Evolutionary conservation across 2,797 vertebrate genomes (phyloP), one percentile per base, ranked within the genome.

Genomic region (Rhinichthys osculus): DNA sequence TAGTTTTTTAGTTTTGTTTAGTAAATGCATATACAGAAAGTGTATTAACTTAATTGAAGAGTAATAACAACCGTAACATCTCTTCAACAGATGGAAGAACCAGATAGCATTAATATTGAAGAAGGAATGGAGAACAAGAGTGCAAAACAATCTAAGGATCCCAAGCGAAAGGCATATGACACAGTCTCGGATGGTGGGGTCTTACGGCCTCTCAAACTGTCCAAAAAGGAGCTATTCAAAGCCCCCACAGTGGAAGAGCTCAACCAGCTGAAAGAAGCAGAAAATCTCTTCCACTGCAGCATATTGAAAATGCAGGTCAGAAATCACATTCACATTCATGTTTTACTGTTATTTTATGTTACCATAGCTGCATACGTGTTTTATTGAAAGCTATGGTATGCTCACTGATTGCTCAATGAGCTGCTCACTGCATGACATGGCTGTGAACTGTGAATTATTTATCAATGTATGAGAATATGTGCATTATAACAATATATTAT

Each of bases 211-310:
- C 94, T 95, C 44, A 98, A 98, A 88, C 90, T 98, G 87, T 97
- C 96, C 87, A 91, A 95, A 21, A 94, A 93, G 67, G 96, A 99
- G 21, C 92, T 99, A 33, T 99, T 97, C 93, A 96, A 94, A 91
- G 96, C 97, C 0, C 97, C 98, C 0, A 97, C 97, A 30, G 97
- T 92, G 8, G 97, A 99, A 89, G 98, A 99, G 90, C 93, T 99
- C 2, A 98, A 94, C 91, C 96, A 94, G 87, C 94, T 99, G 86
- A 97, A 98, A 87, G 98, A 99, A 89, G 96, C 98, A 0, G 98
- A 99, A 89, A 97, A 94, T 84, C 94, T 98, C 33, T 99, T 99
- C 90, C 98, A 99, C 89, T 98, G 97, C 91, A 98, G 96, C 89
- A 93, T 99, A 81, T 96, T 99, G 17, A 97, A 97, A 85, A 95